Evolutionary conservation across 2,888 invertebrate species (phyloP), one percentile per base, ranked within the genome.

Genomic region (Crocallis elinguaria): DNA sequence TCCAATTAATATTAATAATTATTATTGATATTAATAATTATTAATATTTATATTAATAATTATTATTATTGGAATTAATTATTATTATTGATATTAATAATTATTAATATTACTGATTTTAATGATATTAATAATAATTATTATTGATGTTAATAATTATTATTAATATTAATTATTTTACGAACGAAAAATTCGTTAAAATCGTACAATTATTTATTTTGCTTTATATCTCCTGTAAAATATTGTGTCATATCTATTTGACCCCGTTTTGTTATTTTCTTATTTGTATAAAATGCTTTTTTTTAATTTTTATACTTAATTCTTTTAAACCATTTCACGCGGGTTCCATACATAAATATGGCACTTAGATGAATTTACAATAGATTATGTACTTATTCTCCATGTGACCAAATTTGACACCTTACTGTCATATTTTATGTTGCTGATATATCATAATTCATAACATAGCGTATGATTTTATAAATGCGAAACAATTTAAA

Each of bases 381-480:
- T 52, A 51, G 45, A 48, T 32, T 25, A 36, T 39, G 27, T 49
- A 51, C 50, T 56, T 57, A 81, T 82, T 85, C 86, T 86, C 84
- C 81, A 81, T 77, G 87, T 87, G 87, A 86, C 87, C 86, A 88
- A 87, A 86, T 70, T 65, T 67, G 67, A 73, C 70, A 72, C 72
- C 59, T 55, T 64, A 59, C 11, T 44, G 25, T 11, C 57, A 60
- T 43, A 53, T 46, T 12, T 42, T 37, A 52, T 51, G 45, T 44
- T 46, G 45, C 36, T 36, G 29, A 21, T 13, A n/a, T 25, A 0
- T 5, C 9, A 46, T 46, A 49, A 19, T 50, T 19, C 14, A 30
- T n/a, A n/a, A n/a, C n/a, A n/a, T n/a, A n/a, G n/a, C n/a, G 29
- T 6, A 17, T 32, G 19, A 30, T 42, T 42, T 21, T 13, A 12